Conservation (phyloP, 2,113 vertebrate species). For the Tyto alba region DNA sequence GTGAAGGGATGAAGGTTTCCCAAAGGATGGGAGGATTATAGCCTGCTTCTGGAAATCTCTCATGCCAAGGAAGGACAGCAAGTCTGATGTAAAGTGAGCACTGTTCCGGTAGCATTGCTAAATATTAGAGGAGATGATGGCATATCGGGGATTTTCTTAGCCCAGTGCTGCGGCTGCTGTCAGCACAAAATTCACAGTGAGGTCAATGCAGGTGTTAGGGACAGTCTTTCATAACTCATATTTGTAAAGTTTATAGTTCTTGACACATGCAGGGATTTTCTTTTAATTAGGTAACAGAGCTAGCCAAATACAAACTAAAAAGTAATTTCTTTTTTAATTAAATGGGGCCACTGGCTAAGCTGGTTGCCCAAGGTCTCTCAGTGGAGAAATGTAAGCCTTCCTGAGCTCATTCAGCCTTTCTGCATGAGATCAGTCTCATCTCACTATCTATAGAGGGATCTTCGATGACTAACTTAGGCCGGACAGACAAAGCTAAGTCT, state of each 20-base stretch:
- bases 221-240: neutral
- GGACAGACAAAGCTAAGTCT: neutral
- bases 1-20: neutral
- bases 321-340: neutral
- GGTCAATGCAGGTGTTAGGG: neutral
- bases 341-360: neutral
- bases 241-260: neutral
- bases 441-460: neutral
- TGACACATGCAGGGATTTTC: neutral
- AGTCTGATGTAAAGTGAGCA: neutral
- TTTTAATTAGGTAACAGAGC: neutral
- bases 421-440: neutral
- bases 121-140: neutral
- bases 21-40: neutral
- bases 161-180: neutral
- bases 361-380: neutral
- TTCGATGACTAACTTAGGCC: fast-evolving
- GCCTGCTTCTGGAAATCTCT: neutral
- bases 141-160: neutral
- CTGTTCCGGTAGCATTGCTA: neutral
- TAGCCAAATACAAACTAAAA: neutral
- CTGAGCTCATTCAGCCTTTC: neutral
- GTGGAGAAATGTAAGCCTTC: neutral
- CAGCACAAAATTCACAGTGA: neutral
- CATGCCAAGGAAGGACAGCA: neutral